Conservation (phyloP, 2,113 vertebrate genomes). For the Protobothrops mucrosquamatus region DNA sequence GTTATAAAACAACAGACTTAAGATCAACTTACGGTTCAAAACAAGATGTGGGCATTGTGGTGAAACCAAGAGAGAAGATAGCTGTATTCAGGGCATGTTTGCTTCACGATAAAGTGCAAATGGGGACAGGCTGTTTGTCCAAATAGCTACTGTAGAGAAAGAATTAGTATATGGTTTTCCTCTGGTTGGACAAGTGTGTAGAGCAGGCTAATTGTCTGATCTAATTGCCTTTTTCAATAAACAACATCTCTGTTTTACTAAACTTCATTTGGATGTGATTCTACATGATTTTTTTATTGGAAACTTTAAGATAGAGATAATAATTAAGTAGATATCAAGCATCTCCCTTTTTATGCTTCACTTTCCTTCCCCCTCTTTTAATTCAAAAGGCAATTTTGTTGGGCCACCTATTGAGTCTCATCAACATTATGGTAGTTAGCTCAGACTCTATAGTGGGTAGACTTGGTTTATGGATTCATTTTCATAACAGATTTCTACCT, state of each 20-base stretch:
- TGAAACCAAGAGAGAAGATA: not conserved
- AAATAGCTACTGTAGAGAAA: not conserved
- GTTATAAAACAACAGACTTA: not conserved
- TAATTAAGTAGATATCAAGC: constrained; percentile 49
- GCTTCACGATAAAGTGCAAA: not conserved
- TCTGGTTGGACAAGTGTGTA: not conserved
- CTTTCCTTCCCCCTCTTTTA: constrained; percentile 31
- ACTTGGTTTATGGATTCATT: constrained; percentile 72
- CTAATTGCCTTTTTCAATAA: not conserved
- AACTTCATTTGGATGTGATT: not conserved
- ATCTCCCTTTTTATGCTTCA: constrained; percentile 27
- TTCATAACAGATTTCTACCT: constrained; percentile 69
- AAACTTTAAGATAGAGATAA: constrained; percentile 35
- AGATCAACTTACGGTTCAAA: not conserved
- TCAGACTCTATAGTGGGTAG: constrained; percentile 63
- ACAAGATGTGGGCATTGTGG: not conserved
- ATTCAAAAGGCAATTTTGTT: constrained; percentile 59
- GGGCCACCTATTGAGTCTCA: constrained; percentile 64
- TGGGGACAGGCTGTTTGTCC: not conserved
- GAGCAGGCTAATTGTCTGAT: not conserved
- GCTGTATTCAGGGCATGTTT: not conserved
- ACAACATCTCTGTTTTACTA: not conserved
- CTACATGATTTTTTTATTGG: constrained; percentile 15
- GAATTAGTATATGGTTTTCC: not conserved
- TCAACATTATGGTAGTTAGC: constrained; percentile 66